Base-by-base conservation (phyloP, 2,797 vertebrate species). In the Tympanoctomys barrerae region DNA sequence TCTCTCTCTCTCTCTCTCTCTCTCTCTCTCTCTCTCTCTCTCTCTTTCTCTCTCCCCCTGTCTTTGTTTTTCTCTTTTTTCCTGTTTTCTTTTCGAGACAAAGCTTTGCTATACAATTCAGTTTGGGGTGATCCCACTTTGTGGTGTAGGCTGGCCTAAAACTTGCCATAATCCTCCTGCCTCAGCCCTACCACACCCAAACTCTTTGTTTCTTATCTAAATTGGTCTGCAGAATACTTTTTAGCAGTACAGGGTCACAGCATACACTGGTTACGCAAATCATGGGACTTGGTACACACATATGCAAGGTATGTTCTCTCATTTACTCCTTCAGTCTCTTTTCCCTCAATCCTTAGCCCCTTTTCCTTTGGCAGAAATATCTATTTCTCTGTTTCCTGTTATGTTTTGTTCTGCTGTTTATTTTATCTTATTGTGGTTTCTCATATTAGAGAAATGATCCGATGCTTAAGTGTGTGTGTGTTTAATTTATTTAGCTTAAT, bases 161-260 rank as follows among this genome's bases (percentile, higher is more conserved):
- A 61, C 59, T 59, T 26, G 59, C 59, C 22, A 3, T 19, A 2
- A 26, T 61, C 59, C 59, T 24, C 59, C 22, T 61, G 59, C 2
- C 59, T 26, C 59, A 61, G 59, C 59, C 59, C 22, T 61, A 26
- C 22, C 59, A 26, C 7, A 6, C 7, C 59, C 2, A 24, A 24
- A 22, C 59, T 24, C 19, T 94, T 95, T 84, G 13, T 93, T 96
- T 97, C 73, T 86, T 42, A 66, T n/a, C 80, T 86, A 88, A 96
- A 91, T 90, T 88, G 52, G 31, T 88, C 57, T 13, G 77, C 1
- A 3, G 16, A 75, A 91, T 73, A 36, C 61, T 42, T 77, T 96
- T 42, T 75, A 75, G 39, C 22, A 42, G 21, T 31, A 49, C 26
- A 28, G 31, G 26, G 8, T 31, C 26, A 31, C 26, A 28, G 42